Conservation (phyloP, 1,140 invertebrate genomes). For the Rhagoletis zephyria region DNA sequence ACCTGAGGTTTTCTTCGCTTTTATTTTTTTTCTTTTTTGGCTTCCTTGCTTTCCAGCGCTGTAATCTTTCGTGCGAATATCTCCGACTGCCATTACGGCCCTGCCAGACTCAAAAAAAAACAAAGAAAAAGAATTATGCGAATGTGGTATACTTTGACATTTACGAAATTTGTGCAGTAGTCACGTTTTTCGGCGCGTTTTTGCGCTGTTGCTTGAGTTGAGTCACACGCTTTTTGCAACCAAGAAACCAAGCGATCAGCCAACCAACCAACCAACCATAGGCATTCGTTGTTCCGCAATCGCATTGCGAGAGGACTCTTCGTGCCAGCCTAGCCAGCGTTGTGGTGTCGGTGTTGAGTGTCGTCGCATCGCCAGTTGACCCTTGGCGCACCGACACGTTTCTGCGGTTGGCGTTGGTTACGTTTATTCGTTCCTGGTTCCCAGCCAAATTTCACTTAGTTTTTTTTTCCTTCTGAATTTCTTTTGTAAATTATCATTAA, state of each 20-base stretch:
- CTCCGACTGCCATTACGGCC: background rate
- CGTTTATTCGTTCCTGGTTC: constrained; percentile 5
- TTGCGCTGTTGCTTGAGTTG: background rate
- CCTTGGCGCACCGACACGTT: constrained; percentile 35
- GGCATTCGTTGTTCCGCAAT: background rate
- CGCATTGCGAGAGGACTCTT: background rate
- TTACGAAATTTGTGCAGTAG: constrained; percentile 43
- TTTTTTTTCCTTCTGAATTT: constrained; percentile 9
- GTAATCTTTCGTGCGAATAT: constrained; percentile 33
- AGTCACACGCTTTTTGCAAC: constrained; percentile 5
- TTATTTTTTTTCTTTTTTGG: too few species aligned
- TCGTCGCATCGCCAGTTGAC: constrained; percentile 33
- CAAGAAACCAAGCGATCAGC: background rate
- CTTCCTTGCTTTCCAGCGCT: background rate
- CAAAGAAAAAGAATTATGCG: background rate
- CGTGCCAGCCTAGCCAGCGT: background rate
- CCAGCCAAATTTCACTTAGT: constrained; percentile 22
- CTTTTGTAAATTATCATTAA: background rate
- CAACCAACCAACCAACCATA: background rate
- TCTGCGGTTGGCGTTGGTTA: constrained; percentile 5
- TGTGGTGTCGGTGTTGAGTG: constrained; percentile 8
- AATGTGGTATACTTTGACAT: background rate
- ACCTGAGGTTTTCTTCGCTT: background rate
- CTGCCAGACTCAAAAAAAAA: background rate
- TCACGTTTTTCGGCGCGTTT: constrained; percentile 40